Evolutionary conservation across 2,113 vertebrate species (phyloP), one percentile per base, ranked within the genome.

Genomic region (Oreotrochilus melanogaster): DNA sequence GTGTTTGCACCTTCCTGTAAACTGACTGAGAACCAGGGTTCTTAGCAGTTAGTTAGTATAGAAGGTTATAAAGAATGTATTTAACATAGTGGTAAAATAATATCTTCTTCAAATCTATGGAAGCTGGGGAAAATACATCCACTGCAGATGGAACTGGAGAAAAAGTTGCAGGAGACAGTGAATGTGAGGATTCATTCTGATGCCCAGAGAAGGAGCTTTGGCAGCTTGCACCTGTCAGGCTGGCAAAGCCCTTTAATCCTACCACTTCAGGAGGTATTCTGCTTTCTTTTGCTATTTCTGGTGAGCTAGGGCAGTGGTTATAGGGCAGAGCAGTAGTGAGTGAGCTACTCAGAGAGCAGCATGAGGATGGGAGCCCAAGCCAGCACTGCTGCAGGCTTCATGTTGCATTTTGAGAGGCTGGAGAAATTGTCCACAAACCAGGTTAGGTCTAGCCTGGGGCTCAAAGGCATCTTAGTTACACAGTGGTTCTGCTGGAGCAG

Each of bases 161-260:
- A 65, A 28, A 90, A 39, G 19, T 14, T 83, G 17, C 42, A 48
- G 75, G 54, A 76, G 58, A 17, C 6, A 2, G 8, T 42, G 42
- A 6, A 53, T 23, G 17, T 61, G 31, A 70, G 33, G 21, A 12
- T 33, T 95, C 22, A 18, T 79, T 82, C n/a, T 3, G 1, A 18
- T 42, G 23, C 22, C 48, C 0, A 0, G 54, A 71, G 33, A 24
- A 66, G 64, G 31, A 60, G 3, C 5, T 24, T 64, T 87, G 57
- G 54, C 74, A 93, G 42, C n/a, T 60, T 82, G 54, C 35, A 76
- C 45, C n/a, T 39, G 37, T 14, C 73, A 78, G 57, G 19, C 65
- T 90, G 82, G 53, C 39, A 85, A 56, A 82, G 53, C 25, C 18
- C 30, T 73, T 50, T 39, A 42, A 43, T 58, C 88, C 21, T 25